Base-by-base conservation (phyloP, 1,140 invertebrate genomes). In the Xylocopa sonorina region DNA sequence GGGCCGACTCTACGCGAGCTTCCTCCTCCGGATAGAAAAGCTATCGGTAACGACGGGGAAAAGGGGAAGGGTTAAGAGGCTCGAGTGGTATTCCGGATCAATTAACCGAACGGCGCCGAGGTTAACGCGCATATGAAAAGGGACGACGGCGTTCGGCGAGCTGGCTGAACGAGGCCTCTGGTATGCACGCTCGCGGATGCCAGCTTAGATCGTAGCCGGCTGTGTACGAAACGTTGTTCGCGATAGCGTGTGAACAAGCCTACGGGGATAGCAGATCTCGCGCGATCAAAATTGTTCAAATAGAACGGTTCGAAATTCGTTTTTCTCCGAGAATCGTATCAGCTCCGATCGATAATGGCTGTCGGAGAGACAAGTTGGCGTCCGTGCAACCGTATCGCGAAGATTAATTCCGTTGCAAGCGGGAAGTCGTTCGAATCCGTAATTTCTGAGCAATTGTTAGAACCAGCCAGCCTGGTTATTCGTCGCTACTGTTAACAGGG, bases 61-160 rank as follows among this genome's bases (percentile, higher is more conserved):
- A 76, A 67, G 62, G 60, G 41, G 55, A 43, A 55, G 68, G 77
- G 72, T 55, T 67, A 72, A 80, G 80, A 86, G 67, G 75, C 83
- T 82, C 83, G 71, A 77, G 57, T 80, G 85, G 85, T 86, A 86
- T 86, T 86, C 85, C 85, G 83, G 85, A 86, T 86, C 85, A 85
- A 86, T 86, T 86, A 86, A 86, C 80, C 77, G 85, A 86, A 83
- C 85, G 83, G 73, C 80, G 83, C 72, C 48, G 84, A 86, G 85
- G 85, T 86, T 86, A 86, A 85, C 83, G 85, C 83, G 85, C 77
- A 85, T 86, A 86, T 86, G 85, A 86, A 86, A 86, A 86, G 80
- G 85, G 84, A 85, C 83, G 83, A 86, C 80, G 84, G 71, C 76
- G 80, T 82, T 82, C 72, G 79, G 74, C 69, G 18, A 84, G 75